These are phyloP conservation scores for Pedicia rivosa DNA, from an alignment of 2,888 invertebrate genomes.

Conservation along the genomic window DNA sequence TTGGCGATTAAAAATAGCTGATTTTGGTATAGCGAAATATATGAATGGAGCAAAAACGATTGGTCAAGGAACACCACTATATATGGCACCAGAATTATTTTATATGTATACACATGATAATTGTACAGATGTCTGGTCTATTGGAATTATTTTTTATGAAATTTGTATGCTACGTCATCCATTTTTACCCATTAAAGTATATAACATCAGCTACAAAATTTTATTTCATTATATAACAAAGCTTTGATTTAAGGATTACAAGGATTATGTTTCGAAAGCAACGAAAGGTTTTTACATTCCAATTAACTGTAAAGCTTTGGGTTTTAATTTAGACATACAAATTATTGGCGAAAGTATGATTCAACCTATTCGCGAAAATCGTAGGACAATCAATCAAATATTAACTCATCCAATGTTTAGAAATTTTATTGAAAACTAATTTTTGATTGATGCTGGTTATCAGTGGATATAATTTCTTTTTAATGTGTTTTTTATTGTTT, in stretches of 20 bases:
- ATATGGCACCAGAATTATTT: slow-evolving; percentile 49
- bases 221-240: no score
- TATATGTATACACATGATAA: slow-evolving; percentile 44
- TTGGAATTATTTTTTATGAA: slow-evolving; percentile 49
- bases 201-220: no score
- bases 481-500: no score
- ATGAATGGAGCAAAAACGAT: slow-evolving; percentile 17
- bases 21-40: slow-evolving; percentile 23
- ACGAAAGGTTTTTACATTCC: not conserved
- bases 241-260: no score
- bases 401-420: no score
- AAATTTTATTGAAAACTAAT: no score
- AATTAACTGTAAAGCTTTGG: not conserved
- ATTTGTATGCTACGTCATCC: slow-evolving; percentile 20
- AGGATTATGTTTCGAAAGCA: not conserved
- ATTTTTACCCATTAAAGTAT: slow-evolving; percentile 2
- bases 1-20: slow-evolving; percentile 11
- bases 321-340: not conserved
- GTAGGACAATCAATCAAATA: no score
- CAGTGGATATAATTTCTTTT: no score
- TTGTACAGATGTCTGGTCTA: slow-evolving; percentile 47
- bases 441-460: no score
- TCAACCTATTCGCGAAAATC: no score
- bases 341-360: no score
- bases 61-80: slow-evolving; percentile 41